Conservation (phyloP, 2,113 vertebrate genomes). For the Myiozetetes cayanensis region DNA sequence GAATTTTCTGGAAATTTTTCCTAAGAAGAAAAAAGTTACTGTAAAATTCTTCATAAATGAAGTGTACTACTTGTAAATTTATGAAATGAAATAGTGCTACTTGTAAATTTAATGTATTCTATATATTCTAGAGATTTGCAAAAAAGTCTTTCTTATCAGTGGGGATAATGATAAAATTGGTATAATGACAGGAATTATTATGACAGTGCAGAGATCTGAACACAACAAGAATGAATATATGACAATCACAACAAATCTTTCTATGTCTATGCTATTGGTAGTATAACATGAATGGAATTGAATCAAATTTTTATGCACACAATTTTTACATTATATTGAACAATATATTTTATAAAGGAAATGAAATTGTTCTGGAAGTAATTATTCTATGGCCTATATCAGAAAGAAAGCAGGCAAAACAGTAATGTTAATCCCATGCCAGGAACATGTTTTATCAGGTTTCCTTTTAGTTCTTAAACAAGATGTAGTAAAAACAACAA, state of each 20-base stretch:
- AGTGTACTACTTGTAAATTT: conserved; percentile 53
- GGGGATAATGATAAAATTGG: conserved; percentile 63
- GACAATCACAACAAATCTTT: conserved; percentile 64
- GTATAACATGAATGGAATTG: not conserved
- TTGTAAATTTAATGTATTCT: conserved; percentile 58
- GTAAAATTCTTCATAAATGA: conserved; percentile 51
- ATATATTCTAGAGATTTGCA: conserved; percentile 60
- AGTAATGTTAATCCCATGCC: conserved; percentile 37
- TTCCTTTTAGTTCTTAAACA: conserved; percentile 60
- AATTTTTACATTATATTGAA: conserved; percentile 32
- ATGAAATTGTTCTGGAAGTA: conserved; percentile 37
- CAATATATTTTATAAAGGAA: conserved; percentile 44
- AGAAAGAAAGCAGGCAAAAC: conserved; percentile 29
- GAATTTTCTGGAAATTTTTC: not conserved
- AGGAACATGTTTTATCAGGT: conserved; percentile 62
- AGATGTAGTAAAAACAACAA: conserved; percentile 59
- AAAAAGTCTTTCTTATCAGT: conserved; percentile 59
- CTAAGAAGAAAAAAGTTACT: not conserved
- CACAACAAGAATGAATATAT: conserved; percentile 65
- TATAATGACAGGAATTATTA: conserved; percentile 71
- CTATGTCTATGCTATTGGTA: conserved; percentile 26
- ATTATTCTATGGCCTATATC: conserved; percentile 27
- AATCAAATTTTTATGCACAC: not conserved
- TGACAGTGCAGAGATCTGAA: conserved; percentile 67
- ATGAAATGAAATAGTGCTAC: conserved; percentile 56